phyloP scores from a whole-genome alignment of 1,140 invertebrate species.

The Muscidifurax raptorellus region DNA sequence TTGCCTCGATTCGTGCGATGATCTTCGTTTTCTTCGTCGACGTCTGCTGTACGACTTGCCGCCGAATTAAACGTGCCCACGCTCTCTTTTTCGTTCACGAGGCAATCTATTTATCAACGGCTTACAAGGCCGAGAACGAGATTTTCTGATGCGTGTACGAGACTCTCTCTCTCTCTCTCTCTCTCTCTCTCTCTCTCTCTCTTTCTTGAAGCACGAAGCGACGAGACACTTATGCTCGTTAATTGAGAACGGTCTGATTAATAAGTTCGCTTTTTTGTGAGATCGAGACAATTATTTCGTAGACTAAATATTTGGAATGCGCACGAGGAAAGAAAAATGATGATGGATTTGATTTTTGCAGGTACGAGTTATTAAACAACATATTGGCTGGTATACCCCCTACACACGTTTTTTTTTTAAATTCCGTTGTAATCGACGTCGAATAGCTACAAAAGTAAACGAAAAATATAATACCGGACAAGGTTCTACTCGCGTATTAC shows the following conservation, averaged over 20 bases:
- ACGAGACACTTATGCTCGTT: conserved; percentile 12
- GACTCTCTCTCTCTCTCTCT: not conserved
- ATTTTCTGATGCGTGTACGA: not conserved
- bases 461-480: too few species aligned
- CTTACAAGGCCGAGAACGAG: not conserved
- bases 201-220: not conserved
- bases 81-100: conserved; percentile 45
- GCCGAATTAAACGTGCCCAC: conserved; percentile 10
- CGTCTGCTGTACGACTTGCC: not conserved
- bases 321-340: not conserved
- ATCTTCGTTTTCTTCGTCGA: not conserved
- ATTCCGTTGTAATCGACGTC: too few species aligned
- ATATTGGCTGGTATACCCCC: too few species aligned
- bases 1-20: not conserved
- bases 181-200: not conserved
- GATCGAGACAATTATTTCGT: not conserved
- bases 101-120: conserved; percentile 39
- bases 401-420: too few species aligned
- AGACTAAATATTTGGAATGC: not conserved
- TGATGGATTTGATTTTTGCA: not conserved
- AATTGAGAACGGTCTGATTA: not conserved
- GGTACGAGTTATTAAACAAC: not conserved
- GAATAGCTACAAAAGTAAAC: too few species aligned
- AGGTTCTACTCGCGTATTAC: too few species aligned
- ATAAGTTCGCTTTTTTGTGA: conserved; percentile 9